phyloP scores from a whole-genome alignment of 2,113 vertebrate species.

The Hemibagrus wyckioides region DNA sequence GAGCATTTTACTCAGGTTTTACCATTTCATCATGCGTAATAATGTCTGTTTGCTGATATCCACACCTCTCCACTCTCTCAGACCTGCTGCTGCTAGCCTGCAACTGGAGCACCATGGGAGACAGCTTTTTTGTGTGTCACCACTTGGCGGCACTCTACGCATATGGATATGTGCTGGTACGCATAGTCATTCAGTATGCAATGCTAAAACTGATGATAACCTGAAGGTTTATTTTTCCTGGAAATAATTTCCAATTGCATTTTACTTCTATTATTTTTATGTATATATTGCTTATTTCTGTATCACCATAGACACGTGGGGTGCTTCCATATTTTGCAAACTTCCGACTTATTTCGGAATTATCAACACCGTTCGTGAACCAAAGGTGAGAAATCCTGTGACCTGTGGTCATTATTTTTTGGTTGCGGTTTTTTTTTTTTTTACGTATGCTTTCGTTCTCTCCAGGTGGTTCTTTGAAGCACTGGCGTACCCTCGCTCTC shows the following conservation, averaged over 20 bases:
- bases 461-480: conserved; percentile 79
- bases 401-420: neutral
- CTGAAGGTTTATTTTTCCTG: neutral
- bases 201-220: neutral
- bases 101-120: conserved; percentile 81
- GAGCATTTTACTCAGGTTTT: conserved; percentile 42
- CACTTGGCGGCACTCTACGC: conserved; percentile 82
- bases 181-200: conserved; percentile 39
- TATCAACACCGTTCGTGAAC: conserved; percentile 82
- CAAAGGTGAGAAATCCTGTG: conserved; percentile 67
- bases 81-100: conserved; percentile 77
- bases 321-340: conserved; percentile 79
- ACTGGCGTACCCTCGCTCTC: conserved; percentile 71
- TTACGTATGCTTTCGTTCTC: neutral
- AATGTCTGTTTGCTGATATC: conserved; percentile 25
- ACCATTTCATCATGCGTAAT: neutral
- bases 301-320: conserved; percentile 67
- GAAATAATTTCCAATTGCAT: neutral
- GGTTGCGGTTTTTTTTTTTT: neutral
- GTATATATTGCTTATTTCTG: neutral
- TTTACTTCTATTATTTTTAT: conserved; percentile 19
- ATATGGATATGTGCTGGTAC: conserved; percentile 82
- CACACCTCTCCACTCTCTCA: conserved; percentile 47
- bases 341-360: conserved; percentile 80
- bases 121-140: conserved; percentile 79